Base-by-base conservation (phyloP, 2,113 vertebrate species). In the Apodemus sylvaticus region DNA sequence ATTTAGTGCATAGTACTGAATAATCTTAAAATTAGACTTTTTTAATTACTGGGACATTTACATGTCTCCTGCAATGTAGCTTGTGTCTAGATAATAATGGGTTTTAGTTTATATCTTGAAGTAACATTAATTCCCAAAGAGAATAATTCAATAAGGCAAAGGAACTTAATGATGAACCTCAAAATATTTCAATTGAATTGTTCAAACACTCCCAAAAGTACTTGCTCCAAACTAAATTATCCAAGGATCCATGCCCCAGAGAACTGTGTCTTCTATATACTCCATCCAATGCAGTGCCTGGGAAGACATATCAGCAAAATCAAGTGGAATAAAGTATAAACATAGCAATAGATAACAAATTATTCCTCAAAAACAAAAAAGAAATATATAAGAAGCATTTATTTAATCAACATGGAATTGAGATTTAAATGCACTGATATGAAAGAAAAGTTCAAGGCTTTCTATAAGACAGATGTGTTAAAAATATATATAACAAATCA, bases 141-240 rank as follows among this genome's bases (percentile, higher is more conserved):
- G 79, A 90, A 86, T 58, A 55, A 7, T 62, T 82, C 70, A 45
- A 26, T 42, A 34, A 68, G 26, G 14, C 51, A 85, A 86, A 22
- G 4, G 16, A 12, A 82, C 9, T 86, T 55, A 86, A 89, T 86
- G 29, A 89, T 60, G 77, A 60, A 68, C 10, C 64, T 68, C 14
- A 94, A 89, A 77, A 51, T 58, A 39, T 26, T 58, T 89, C 14
- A 29, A 29, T 39, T 16, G 10, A 92, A 73, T 76, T 94, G 36
- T 71, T 91, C 39, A 70, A 96, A 89, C 3, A 42, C 31, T 92
- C 74, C 74, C 79, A 12, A 87, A 53, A 89, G 89, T 2, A 8
- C 34, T 24, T 77, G 14, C 55, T 88, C 31, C 64, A 86, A 79
- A 82, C 73, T 64, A 82, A 97, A 95, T 77, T 82, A 74, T 82